Evolutionary conservation across 2,113 vertebrate genomes (phyloP).

Genomic region (Pomatostomus ruficeps): DNA sequence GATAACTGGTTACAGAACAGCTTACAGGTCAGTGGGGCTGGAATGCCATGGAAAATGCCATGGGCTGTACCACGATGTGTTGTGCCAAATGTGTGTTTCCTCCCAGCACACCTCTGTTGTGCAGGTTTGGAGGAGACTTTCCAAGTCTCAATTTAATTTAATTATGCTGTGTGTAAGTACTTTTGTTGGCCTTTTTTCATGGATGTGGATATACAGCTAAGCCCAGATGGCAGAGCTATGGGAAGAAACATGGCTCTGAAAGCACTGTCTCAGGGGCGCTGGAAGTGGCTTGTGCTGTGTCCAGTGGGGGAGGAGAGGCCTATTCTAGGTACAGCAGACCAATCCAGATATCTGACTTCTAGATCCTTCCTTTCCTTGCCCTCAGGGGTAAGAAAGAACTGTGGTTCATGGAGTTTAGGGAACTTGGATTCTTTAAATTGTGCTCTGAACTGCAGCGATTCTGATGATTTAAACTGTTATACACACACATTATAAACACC

Average conservation of each 20-base stretch:
- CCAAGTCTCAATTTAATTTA: neutral
- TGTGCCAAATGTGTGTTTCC: neutral
- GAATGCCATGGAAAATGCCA: neutral
- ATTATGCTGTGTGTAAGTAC: neutral
- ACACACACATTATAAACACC: neutral
- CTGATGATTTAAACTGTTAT: neutral
- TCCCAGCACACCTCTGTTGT: neutral
- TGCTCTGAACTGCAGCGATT: neutral
- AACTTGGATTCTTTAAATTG: neutral
- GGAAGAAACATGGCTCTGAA: neutral
- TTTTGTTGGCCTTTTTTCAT: neutral
- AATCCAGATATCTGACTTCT: neutral
- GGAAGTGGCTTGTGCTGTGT: neutral
- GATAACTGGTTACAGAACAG: constrained; percentile 90
- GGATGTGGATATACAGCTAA: neutral
- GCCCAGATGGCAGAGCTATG: neutral
- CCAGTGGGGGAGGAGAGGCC: neutral
- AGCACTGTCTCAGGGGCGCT: neutral
- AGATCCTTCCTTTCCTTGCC: neutral
- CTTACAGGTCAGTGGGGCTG: constrained; percentile 76
- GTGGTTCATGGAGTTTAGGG: neutral
- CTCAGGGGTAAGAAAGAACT: neutral
- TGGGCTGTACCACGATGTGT: neutral
- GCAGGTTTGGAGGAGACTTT: neutral
- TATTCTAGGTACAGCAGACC: neutral